Base-by-base conservation (phyloP, 2,888 invertebrate genomes). In the Tetranychus truncatus region DNA sequence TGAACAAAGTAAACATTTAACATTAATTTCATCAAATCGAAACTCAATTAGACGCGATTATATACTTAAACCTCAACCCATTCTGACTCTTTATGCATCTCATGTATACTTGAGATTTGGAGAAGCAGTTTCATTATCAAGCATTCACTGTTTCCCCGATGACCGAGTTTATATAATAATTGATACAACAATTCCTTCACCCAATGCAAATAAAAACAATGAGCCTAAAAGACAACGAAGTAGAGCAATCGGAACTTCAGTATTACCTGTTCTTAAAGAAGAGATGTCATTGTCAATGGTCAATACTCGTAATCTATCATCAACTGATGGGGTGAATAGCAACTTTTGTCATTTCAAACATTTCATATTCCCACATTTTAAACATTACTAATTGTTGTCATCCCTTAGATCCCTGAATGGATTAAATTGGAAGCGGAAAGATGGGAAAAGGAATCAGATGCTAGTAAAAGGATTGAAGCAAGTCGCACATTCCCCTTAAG, bases 31-130 rank as follows among this genome's bases (percentile, higher is more conserved):
- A n/a, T 34, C 55, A 46, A n/a, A 75, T 11, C 44, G 69, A 7
- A 69, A 71, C 24, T 65, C 71, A 9, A 66, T 73, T 18, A 20
- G 65, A 21, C 72, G 69, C 4, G 75, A 75, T 45, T 20, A 66
- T n/a, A 77, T 77, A 15, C 73, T 77, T 9, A 75, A 73, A 20
- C 73, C 77, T 45, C 77, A 77, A 20, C 67, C 73, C n/a, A 77
- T 77, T 73, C 15, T 77, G 24, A 66, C 74, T 8, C 73, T 77
- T 15, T 77, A 76, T 66, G 66, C 73, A 11, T 72, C 77, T 18
- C 73, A 73, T 24, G 73, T 55, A 1, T 20, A 73, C 55, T 55
- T 73, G n/a, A 34, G 45, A 66, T 73, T 65, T n/a, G 73, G 73
- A 15, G 73, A 73, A 46, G 21, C 46, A 7, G 34, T 65, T 24